phyloP scores from a whole-genome alignment of 1,140 invertebrate genomes.

The Atta texana region DNA sequence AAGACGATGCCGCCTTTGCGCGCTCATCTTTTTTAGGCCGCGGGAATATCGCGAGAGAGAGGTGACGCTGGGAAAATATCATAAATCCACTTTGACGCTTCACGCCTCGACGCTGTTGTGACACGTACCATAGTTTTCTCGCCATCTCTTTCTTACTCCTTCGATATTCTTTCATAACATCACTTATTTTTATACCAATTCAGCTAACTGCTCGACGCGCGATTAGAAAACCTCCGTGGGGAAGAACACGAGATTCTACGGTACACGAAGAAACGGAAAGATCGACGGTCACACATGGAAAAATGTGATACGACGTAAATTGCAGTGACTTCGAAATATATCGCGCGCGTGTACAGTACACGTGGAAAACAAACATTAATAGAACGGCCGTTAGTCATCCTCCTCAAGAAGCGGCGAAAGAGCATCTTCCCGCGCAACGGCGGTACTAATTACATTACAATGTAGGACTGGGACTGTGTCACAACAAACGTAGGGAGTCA shows the following conservation, averaged over 20 bases:
- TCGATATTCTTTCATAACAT: conserved; percentile 75
- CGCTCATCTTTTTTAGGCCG: conserved; percentile 57
- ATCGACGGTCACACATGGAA: conserved; percentile 69
- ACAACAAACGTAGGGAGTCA: conserved; percentile 59
- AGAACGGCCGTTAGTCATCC: conserved; percentile 71
- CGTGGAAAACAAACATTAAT: conserved; percentile 75
- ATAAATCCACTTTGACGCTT: conserved; percentile 84
- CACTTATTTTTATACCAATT: conserved; percentile 79
- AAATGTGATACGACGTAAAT: conserved; percentile 67
- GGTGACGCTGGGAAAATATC: conserved; percentile 80
- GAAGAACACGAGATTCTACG: no score
- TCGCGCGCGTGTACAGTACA: conserved; percentile 21
- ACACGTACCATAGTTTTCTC: conserved; percentile 65
- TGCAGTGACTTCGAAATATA: conserved; percentile 50
- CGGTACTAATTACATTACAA: conserved; percentile 73
- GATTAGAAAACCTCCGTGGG: neutral
- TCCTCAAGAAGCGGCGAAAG: conserved; percentile 31
- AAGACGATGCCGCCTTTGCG: conserved; percentile 68
- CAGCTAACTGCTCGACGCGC: conserved; percentile 8
- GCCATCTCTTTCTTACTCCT: neutral
- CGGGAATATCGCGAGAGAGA: conserved; percentile 45
- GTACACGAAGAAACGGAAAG: conserved; percentile 31
- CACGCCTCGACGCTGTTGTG: conserved; percentile 80
- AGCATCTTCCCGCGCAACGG: conserved; percentile 32
- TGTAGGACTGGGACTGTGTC: conserved; percentile 60